Evolutionary conservation across 2,797 vertebrate genomes (phyloP).

Genomic region (Delichon dasypus): DNA sequence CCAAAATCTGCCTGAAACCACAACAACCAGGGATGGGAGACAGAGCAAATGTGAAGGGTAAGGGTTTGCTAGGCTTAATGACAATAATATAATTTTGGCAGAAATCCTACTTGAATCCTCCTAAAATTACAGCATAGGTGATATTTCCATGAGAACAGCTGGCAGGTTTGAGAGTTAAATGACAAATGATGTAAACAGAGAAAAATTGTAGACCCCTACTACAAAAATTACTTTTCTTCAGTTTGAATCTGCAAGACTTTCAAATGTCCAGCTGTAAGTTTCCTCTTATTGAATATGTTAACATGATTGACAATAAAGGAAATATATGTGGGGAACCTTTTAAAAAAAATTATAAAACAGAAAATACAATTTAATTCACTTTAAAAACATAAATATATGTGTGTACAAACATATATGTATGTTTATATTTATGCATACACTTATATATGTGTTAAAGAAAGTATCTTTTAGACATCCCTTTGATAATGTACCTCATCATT

Average conservation of each 20-base stretch:
- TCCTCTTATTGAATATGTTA: not conserved
- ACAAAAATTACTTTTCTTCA: not conserved
- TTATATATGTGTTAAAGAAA: not conserved
- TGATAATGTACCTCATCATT: not conserved
- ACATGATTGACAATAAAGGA: not conserved
- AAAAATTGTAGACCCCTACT: not conserved
- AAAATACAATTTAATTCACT: not conserved
- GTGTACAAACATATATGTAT: not conserved
- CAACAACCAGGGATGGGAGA: not conserved
- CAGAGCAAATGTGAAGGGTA: not conserved
- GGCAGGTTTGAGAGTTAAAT: slow-evolving; percentile 5
- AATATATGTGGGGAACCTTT: not conserved
- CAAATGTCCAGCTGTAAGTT: not conserved
- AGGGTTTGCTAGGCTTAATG: not conserved
- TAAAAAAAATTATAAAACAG: not conserved
- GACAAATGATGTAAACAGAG: not conserved
- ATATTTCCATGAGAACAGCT: not conserved
- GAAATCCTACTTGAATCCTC: not conserved
- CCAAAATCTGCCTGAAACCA: no score
- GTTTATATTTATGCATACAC: not conserved
- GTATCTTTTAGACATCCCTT: not conserved
- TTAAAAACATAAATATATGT: not conserved
- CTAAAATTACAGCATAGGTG: not conserved
- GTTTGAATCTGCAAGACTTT: not conserved
- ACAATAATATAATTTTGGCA: not conserved